Evolutionary conservation across 2,888 invertebrate species (phyloP).

Genomic region (Megamerina dolium): DNA sequence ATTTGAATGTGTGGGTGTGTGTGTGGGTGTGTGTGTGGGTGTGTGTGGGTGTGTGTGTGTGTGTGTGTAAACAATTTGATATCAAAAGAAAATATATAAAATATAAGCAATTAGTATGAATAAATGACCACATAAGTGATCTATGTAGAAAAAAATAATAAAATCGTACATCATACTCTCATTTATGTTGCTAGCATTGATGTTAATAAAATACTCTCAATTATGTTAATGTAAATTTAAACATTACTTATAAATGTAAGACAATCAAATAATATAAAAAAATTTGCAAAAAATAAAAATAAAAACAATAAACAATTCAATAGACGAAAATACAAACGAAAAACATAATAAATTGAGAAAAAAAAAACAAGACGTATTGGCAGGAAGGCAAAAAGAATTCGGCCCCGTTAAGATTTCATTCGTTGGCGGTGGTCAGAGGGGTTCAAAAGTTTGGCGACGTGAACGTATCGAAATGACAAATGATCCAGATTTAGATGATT

Average conservation of each 20-base stretch:
- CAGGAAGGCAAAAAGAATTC: conserved; percentile 47
- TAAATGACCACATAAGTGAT: no score
- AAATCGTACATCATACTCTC: no score
- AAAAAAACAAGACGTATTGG: conserved; percentile 42
- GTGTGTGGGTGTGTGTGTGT: not conserved
- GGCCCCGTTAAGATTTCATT: conserved; percentile 51
- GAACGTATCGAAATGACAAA: conserved; percentile 68
- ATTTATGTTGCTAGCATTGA: no score
- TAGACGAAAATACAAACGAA: not conserved
- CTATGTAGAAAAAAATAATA: no score
- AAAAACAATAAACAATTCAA: not conserved
- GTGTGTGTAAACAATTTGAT: conserved; percentile 1
- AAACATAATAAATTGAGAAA: not conserved
- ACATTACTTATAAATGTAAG: no score
- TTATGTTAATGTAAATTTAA: no score
- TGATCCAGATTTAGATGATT: conserved; percentile 88
- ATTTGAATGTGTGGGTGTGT: conserved; percentile 6
- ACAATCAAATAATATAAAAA: no score
- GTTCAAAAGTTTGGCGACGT: conserved; percentile 49
- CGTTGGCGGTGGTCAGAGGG: conserved; percentile 49
- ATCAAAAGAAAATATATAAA: no score
- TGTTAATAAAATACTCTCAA: no score
- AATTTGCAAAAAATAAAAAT: not conserved
- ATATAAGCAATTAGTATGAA: no score
- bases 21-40: not conserved